Percentiles rank a stretch among this genome's conserved stretches.
These are phyloP conservation scores for Geophilus truncorum DNA, from an alignment of 2,888 invertebrate genomes.

Conservation along the genomic window DNA sequence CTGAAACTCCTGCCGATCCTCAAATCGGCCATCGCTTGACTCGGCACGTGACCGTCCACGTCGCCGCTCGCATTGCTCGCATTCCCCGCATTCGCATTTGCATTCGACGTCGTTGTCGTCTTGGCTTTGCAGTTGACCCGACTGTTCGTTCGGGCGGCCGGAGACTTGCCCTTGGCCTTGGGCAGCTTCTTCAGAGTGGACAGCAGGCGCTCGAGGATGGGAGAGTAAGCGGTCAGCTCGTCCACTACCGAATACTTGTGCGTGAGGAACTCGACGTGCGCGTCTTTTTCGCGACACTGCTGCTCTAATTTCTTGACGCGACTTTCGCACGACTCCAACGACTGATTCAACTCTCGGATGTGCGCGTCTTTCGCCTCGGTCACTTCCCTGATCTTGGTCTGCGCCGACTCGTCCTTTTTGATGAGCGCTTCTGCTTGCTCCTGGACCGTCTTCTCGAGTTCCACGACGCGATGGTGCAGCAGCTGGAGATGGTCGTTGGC, in stretches of 20 bases:
- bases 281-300: conserved; percentile 39
- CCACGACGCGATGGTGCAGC: conserved; percentile 42
- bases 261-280: conserved; percentile 38
- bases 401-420: conserved; percentile 40
- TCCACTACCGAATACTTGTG: conserved; percentile 38
- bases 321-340: conserved; percentile 37
- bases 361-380: conserved; percentile 39
- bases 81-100: not conserved
- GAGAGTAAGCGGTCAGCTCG: conserved; percentile 39
- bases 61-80: too few relatives aligned
- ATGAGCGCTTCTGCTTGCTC: conserved; percentile 39
- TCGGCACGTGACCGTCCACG: conserved; percentile 25
- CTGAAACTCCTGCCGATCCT: conserved; percentile 41
- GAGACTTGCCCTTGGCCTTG: not conserved
- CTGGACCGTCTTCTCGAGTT: conserved; percentile 43
- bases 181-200: conserved; percentile 39
- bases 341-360: conserved; percentile 38
- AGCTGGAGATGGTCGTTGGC: conserved; percentile 37
- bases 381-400: conserved; percentile 38
- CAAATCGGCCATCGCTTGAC: conserved; percentile 38
- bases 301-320: conserved; percentile 39
- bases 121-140: not conserved
- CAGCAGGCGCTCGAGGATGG: conserved; percentile 39
- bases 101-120: not conserved
- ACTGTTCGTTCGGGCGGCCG: not conserved